These are phyloP conservation scores for Acanthornis magna DNA, from an alignment of 2,797 vertebrate genomes.

Conservation along the genomic window DNA sequence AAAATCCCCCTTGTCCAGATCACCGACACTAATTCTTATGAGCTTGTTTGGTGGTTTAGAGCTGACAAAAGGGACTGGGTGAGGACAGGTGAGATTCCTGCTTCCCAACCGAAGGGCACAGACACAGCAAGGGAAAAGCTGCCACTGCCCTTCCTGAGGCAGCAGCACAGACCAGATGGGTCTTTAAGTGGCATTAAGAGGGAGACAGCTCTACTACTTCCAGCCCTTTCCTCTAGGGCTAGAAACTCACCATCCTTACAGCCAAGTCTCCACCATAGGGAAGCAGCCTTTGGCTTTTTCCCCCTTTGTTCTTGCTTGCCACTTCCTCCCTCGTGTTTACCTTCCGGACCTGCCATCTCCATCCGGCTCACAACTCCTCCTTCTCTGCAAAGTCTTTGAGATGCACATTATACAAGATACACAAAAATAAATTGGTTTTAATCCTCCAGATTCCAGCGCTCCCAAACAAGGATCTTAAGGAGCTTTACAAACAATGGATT, in stretches of 20 bases:
- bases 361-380: not conserved
- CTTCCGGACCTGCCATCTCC: not conserved
- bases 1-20: not conserved
- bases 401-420: slow-evolving; percentile 43
- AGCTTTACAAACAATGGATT: slow-evolving; percentile 69
- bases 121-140: not conserved
- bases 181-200: not conserved
- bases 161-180: not conserved
- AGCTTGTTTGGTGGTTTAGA: not conserved
- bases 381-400: not conserved
- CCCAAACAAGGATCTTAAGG: slow-evolving; percentile 60
- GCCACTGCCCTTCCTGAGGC: not conserved
- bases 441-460: slow-evolving; percentile 52
- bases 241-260: not conserved
- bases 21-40: not conserved
- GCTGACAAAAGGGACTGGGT: not conserved
- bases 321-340: not conserved
- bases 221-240: not conserved
- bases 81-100: not conserved
- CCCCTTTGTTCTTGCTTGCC: not conserved
- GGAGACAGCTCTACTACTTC: not conserved
- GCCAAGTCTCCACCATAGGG: not conserved
- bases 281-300: not conserved
- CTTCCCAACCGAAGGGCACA: not conserved
- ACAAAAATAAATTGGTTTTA: slow-evolving; percentile 65